Evolutionary conservation across 2,113 vertebrate species (phyloP), one percentile per base, ranked within the genome.

Genomic region (Tylochromis polylepis): DNA sequence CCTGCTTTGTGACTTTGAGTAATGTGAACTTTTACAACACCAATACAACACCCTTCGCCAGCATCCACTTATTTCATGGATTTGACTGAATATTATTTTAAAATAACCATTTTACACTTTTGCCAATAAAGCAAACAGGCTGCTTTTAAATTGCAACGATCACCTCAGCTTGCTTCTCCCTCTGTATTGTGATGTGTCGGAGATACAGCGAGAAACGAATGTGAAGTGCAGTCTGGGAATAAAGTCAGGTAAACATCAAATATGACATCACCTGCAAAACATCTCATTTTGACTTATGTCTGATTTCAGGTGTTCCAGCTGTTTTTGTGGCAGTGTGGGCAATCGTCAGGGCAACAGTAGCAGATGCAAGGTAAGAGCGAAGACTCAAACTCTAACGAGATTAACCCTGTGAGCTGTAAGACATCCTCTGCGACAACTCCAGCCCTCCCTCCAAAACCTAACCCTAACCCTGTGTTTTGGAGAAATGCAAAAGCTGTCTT

Each of bases 251-350:
- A 62, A 83, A 70, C 6, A 11, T 31, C 29, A 22, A 20, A 4
- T 31, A 4, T 55, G 12, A 57, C 36, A 16, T 70, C 10, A 24
- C 20, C 10, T 7, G 2, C 14, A 27, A 27, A 20, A n/a, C 27
- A 22, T 12, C 24, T 72, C 4, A 79, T 62, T 29, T 14, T 43
- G 20, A 83, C 2, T 82, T 60, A 59, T 84, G 79, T 95, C 81
- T 91, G 2, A 83, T 95, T 96, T 8, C 89, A 98, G 97, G 97
- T 65, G 97, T 98, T 88, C 98, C 98, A 41, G 97, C 95, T 27
- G 87, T 96, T 20, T 98, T 98, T 91, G 97, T 97, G 43, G 95
- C 94, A 11, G 90, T 97, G 57, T 98, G 98, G 98, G 97, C 97
- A 10, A 94, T 97, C 70, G 97, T 96, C 41, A 96, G 97, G 83